These are phyloP conservation scores for Pelvicachromis taeniatus DNA, from an alignment of 2,113 vertebrate species.

Conservation along the genomic window DNA sequence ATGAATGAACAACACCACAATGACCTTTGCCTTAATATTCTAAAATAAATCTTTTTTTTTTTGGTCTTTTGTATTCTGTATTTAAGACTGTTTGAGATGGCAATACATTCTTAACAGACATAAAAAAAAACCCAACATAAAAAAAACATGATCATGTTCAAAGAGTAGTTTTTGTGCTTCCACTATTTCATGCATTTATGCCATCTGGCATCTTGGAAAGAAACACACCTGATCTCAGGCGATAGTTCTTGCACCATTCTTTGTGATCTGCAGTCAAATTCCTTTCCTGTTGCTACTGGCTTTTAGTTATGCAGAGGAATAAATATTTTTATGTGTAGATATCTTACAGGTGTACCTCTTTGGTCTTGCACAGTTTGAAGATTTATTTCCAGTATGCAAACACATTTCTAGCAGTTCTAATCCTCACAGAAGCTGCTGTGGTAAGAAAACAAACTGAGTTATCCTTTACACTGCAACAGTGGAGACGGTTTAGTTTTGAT, in stretches of 20 bases:
- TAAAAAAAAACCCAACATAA: neutral
- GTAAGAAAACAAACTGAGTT: constrained; percentile 11
- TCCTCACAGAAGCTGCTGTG: neutral
- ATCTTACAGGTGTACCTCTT: neutral
- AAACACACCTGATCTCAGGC: neutral
- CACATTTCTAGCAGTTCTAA: neutral
- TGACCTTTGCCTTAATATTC: neutral
- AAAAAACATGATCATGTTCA: neutral
- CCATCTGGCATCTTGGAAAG: neutral
- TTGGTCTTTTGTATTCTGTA: neutral
- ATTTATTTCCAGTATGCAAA: neutral
- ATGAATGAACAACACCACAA: neutral
- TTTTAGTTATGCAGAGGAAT: neutral
- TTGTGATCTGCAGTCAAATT: neutral
- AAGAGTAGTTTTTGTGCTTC: neutral
- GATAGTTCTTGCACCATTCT: neutral
- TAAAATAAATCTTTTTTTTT: neutral
- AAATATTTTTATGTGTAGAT: neutral
- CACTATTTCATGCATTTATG: neutral
- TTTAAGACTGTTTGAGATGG: neutral
- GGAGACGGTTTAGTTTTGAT: constrained; percentile 30
- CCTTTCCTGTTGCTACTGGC: neutral
- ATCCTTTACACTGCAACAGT: neutral
- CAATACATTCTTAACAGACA: neutral
- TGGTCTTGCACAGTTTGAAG: neutral